Conservation (phyloP, 1,140 invertebrate species). For the Drosophila parvula region DNA sequence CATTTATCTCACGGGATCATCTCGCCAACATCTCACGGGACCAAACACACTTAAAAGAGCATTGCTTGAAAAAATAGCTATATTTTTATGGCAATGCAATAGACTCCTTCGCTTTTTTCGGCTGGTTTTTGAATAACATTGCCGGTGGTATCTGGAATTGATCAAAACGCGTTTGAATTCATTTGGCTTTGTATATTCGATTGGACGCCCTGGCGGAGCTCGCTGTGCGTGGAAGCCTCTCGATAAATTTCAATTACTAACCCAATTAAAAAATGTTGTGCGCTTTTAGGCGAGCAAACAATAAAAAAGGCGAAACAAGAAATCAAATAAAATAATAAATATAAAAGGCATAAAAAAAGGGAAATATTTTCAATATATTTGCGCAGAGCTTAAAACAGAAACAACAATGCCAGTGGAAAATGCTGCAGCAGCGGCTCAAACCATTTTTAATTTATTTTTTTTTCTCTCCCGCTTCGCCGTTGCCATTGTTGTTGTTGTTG, state of each 20-base stretch:
- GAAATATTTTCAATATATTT: conserved; percentile 64
- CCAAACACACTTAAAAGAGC: background rate
- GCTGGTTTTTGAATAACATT: conserved; percentile 5
- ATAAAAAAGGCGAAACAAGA: conserved; percentile 36
- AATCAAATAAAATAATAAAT: conserved; percentile 65
- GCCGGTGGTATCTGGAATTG: conserved; percentile 23
- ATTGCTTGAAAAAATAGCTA: conserved; percentile 11
- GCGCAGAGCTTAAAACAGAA: conserved; percentile 54
- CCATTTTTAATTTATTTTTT: conserved; percentile 65
- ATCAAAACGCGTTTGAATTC: conserved; percentile 56
- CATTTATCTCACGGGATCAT: background rate
- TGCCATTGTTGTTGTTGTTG: conserved; percentile 2
- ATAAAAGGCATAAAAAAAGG: conserved; percentile 46
- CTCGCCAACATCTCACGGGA: background rate
- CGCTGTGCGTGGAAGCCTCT: conserved; percentile 62
- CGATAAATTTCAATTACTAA: conserved; percentile 83
- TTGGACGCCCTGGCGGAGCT: conserved; percentile 17
- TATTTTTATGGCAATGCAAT: conserved; percentile 5
- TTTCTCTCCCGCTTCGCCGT: conserved; percentile 25
- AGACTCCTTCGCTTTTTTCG: background rate
- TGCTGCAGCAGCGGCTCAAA: conserved; percentile 51
- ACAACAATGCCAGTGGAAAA: conserved; percentile 51
- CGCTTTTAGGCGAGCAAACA: conserved; percentile 76
- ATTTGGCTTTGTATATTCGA: conserved; percentile 53
- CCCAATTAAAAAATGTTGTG: conserved; percentile 81